Evolutionary conservation across 2,888 invertebrate genomes (phyloP).

Genomic region (Lobophora halterata): DNA sequence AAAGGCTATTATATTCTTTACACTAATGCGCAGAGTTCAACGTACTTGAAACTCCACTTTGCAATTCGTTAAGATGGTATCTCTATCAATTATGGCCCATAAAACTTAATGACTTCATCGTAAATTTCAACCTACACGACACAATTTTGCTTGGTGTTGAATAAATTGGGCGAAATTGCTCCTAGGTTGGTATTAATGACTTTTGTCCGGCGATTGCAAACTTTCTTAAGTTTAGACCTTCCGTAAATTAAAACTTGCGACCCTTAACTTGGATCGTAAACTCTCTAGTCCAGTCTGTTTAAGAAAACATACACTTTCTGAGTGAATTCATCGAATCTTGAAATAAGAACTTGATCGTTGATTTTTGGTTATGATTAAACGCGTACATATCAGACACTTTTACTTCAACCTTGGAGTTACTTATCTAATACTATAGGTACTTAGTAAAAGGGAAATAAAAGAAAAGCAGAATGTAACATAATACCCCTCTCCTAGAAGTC

Average conservation of each 20-base stretch:
- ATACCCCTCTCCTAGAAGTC: too few relatives aligned
- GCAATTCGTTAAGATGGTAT: conserved; percentile 75
- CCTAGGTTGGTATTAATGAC: conserved; percentile 50
- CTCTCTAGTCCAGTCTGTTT: conserved; percentile 17
- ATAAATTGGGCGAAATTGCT: conserved; percentile 71
- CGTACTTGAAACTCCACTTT: conserved; percentile 68
- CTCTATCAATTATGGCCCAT: conserved; percentile 79
- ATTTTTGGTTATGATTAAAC: background rate
- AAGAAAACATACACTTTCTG: conserved; percentile 24
- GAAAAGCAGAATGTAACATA: too few relatives aligned
- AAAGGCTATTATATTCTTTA: conserved; percentile 64
- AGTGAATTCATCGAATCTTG: conserved; percentile 10
- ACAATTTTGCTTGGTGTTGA: conserved; percentile 73
- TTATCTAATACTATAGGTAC: too few relatives aligned
- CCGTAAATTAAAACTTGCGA: conserved; percentile 26
- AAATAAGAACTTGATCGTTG: conserved; percentile 3
- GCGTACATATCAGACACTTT: too few relatives aligned
- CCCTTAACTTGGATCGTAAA: conserved; percentile 22
- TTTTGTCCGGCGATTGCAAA: conserved; percentile 43
- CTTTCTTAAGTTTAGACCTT: conserved; percentile 26
- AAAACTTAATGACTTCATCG: conserved; percentile 79
- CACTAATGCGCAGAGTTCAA: conserved; percentile 69
- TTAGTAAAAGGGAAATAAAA: too few relatives aligned
- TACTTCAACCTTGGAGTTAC: too few relatives aligned
- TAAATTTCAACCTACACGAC: conserved; percentile 77